Conservation (phyloP, 1,140 invertebrate genomes). For the Yoshiicerus persimilis region DNA sequence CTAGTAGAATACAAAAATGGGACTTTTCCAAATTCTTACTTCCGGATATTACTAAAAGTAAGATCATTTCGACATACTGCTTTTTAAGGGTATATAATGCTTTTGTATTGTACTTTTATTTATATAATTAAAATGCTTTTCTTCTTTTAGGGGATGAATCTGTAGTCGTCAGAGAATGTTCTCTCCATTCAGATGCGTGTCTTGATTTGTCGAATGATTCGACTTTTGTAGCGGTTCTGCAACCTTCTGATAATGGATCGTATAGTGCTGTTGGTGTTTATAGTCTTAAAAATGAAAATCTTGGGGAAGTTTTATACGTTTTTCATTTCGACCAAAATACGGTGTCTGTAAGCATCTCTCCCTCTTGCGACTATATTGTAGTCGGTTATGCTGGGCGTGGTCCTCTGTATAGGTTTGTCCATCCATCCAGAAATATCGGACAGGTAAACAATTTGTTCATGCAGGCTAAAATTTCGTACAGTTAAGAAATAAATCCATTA, state of each 20-base stretch:
- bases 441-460: conserved; percentile 35
- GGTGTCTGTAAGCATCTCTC: conserved; percentile 40
- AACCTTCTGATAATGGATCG: conserved; percentile 45
- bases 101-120: background rate
- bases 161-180: conserved; percentile 45
- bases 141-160: background rate
- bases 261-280: conserved; percentile 48
- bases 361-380: conserved; percentile 46
- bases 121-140: background rate
- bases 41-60: conserved; percentile 44
- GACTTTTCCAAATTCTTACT: conserved; percentile 46
- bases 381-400: conserved; percentile 48
- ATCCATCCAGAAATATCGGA: conserved; percentile 46
- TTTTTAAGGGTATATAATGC: background rate
- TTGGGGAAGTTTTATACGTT: conserved; percentile 42
- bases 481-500: too few species aligned
- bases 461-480: too few species aligned
- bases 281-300: conserved; percentile 42
- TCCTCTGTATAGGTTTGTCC: conserved; percentile 47
- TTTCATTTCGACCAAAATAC: conserved; percentile 49
- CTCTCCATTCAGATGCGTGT: conserved; percentile 47
- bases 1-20: conserved; percentile 49
- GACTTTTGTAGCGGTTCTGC: conserved; percentile 45
- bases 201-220: conserved; percentile 41
- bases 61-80: background rate